Conservation (phyloP, 2,113 vertebrate genomes). For the Lonchura striata region DNA sequence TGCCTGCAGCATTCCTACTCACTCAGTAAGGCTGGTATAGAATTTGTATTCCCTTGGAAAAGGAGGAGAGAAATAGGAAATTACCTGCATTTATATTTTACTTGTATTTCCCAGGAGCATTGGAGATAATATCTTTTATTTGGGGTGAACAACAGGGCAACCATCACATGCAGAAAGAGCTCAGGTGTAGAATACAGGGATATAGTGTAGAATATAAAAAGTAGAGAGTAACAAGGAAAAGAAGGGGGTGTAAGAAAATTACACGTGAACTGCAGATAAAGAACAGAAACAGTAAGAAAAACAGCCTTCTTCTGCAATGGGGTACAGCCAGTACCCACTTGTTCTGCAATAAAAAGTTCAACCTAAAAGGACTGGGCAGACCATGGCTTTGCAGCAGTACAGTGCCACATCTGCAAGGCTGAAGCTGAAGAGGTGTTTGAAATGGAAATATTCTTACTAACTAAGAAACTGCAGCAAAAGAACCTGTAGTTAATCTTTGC, state of each 20-base stretch:
- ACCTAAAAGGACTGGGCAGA: background rate
- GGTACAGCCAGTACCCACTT: background rate
- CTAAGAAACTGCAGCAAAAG: background rate
- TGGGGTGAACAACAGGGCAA: background rate
- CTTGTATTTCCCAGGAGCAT: background rate
- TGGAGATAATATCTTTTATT: background rate
- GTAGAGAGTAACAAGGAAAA: background rate
- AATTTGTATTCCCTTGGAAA: background rate
- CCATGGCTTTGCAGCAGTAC: background rate
- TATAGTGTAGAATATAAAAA: too few relatives aligned
- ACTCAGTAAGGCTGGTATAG: rapidly evolving
- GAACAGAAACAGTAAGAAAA: background rate
- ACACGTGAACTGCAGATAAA: background rate
- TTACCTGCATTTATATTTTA: background rate
- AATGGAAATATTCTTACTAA: background rate
- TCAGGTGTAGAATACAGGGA: background rate
- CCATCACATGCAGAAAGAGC: rapidly evolving
- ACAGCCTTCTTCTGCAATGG: background rate
- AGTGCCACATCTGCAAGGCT: background rate
- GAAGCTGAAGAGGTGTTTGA: background rate
- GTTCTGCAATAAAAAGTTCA: background rate
- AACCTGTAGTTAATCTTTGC: background rate
- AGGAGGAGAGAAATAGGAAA: background rate
- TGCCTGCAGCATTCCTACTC: background rate
- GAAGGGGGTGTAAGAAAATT: background rate